Base-by-base conservation (phyloP, 2,888 invertebrate genomes). In the Hydriomena furcata region DNA sequence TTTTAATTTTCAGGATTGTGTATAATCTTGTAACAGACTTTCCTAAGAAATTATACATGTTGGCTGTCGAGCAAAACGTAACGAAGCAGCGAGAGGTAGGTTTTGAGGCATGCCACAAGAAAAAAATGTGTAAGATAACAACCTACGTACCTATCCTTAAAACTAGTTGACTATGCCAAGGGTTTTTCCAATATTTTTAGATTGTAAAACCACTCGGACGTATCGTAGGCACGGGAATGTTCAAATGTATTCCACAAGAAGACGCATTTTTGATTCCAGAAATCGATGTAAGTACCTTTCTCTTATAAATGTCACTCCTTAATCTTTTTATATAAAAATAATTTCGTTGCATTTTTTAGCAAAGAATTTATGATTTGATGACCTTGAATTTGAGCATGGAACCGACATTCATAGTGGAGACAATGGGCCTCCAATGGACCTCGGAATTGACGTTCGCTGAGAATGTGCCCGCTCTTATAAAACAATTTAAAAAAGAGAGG, bases 51-150 rank as follows among this genome's bases (percentile, higher is more conserved):
- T 87, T 91, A 7, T 94, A 93, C 63, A 91, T 94, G 32, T 74
- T 94, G 25, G 94, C 93, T 0, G 92, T 93, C 0, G 94, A 94
- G 68, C 92, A 92, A 65, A 91, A 85, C 34, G 61, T 91, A n/a
- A 83, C 91, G 2, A 91, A 88, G 44, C 91, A 89, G 66, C 76
- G 75, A 78, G 84, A 89, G 73, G 90, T 85, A 57, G 23, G 24
- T 28, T 36, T n/a, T n/a, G n/a, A n/a, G n/a, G n/a, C n/a, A n/a
- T n/a, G n/a, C n/a, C n/a, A n/a, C n/a, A n/a, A n/a, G n/a, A n/a
- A n/a, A n/a, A n/a, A n/a, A n/a, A n/a, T n/a, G n/a, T n/a, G n/a
- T n/a, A n/a, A n/a, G n/a, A n/a, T n/a, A n/a, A n/a, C n/a, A n/a
- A n/a, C n/a, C n/a, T n/a, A n/a, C n/a, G n/a, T n/a, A n/a, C n/a